Conservation (phyloP, 1,140 invertebrate species). For the Nilaparvata lugens region DNA sequence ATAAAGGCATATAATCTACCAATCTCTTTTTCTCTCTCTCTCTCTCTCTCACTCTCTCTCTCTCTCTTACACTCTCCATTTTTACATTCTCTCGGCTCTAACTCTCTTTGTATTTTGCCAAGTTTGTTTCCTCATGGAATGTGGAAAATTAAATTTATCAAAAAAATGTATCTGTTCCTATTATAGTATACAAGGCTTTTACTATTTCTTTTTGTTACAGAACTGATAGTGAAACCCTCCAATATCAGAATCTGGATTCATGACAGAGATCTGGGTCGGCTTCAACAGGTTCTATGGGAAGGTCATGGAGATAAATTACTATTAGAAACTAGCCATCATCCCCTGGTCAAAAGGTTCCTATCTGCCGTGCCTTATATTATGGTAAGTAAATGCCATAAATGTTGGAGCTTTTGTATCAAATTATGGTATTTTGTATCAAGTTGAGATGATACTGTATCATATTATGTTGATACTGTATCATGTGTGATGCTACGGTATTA, state of each 20-base stretch:
- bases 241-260: constrained; percentile 90
- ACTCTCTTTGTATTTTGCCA: not conserved
- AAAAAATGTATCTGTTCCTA: not conserved
- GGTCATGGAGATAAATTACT: constrained; percentile 71
- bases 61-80: no score
- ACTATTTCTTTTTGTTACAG: constrained; percentile 6
- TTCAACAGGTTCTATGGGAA: constrained; percentile 79
- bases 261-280: constrained; percentile 69
- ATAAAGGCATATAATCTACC: no score
- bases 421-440: no score
- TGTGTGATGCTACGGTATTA: no score
- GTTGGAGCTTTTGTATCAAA: no score
- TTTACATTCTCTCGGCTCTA: not conserved
- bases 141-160: not conserved
- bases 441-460: no score
- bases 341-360: constrained; percentile 66
- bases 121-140: not conserved
- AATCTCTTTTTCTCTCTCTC: no score
- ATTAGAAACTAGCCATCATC: constrained; percentile 73
- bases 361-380: constrained; percentile 80
- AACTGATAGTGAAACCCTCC: constrained; percentile 49
- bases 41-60: no score
- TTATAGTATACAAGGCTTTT: not conserved
- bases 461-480: no score
- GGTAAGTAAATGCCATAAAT: no score